Conservation (phyloP, 2,888 invertebrate species). For the Thymelicus sylvestris region DNA sequence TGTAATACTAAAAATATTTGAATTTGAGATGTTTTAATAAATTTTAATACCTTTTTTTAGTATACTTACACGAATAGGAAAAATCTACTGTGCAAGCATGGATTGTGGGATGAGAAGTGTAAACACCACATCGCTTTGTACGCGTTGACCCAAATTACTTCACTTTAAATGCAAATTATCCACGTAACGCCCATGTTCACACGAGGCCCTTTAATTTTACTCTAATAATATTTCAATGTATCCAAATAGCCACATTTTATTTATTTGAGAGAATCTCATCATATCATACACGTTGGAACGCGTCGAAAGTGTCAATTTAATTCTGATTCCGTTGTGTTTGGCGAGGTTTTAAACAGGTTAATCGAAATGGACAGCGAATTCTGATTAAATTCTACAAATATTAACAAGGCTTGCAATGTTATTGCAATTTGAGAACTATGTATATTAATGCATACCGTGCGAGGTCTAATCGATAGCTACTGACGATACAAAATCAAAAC, state of each 20-base stretch:
- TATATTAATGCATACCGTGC: not conserved
- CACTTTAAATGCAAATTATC: slow-evolving; percentile 78
- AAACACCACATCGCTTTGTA: slow-evolving; percentile 41
- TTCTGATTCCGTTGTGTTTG: slow-evolving; percentile 17
- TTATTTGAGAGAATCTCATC: slow-evolving; percentile 24
- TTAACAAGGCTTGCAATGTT: slow-evolving; percentile 1
- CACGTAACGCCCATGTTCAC: slow-evolving; percentile 53
- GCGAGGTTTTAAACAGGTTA: slow-evolving; percentile 7
- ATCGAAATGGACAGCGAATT: slow-evolving; percentile 18
- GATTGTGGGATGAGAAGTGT: slow-evolving; percentile 34
- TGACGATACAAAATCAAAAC: too few species aligned
- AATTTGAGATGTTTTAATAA: too few species aligned
- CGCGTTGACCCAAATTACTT: slow-evolving; percentile 61
- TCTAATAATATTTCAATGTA: slow-evolving; percentile 20
- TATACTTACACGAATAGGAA: too few species aligned
- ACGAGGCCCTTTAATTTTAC: slow-evolving; percentile 47
- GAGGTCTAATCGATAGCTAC: too few species aligned
- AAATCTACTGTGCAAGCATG: too few species aligned
- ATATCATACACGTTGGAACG: not conserved
- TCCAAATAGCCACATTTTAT: slow-evolving; percentile 7
- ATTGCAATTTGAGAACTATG: slow-evolving; percentile 14
- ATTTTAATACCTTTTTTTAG: too few species aligned
- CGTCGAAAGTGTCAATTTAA: slow-evolving; percentile 15
- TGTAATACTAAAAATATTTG: too few species aligned
- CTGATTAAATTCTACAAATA: slow-evolving; percentile 12